Conservation (phyloP, 2,888 invertebrate species). For the Eupithecia abbreviata region DNA sequence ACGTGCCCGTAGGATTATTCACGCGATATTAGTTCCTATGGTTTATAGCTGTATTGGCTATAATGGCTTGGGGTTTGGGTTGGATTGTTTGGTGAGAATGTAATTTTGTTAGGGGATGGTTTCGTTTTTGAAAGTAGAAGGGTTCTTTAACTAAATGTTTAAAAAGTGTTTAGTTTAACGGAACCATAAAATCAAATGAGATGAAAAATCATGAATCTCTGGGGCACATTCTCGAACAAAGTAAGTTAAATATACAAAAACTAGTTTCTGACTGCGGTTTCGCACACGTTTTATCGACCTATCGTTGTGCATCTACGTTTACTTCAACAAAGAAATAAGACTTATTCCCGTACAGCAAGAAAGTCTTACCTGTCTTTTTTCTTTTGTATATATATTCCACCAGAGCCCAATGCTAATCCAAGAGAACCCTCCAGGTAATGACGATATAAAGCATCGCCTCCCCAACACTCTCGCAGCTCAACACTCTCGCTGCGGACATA, state of each 20-base stretch:
- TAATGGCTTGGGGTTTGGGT: conserved; percentile 19
- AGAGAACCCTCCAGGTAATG: conserved; percentile 43
- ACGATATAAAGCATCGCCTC: conserved; percentile 42
- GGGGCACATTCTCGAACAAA: too few relatives aligned
- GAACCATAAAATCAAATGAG: too few relatives aligned
- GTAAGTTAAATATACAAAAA: too few relatives aligned
- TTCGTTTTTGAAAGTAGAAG: neutral
- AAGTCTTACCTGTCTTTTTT: neutral
- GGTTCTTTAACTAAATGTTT: neutral
- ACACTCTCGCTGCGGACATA: conserved; percentile 37
- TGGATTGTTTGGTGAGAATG: conserved; percentile 17
- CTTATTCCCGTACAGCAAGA: neutral
- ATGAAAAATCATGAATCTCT: too few relatives aligned
- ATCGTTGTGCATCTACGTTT: neutral
- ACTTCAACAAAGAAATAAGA: neutral
- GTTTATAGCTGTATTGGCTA: conserved; percentile 40
- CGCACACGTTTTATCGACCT: neutral
- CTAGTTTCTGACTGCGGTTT: too few relatives aligned
- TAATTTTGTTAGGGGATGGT: neutral
- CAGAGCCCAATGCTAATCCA: neutral
- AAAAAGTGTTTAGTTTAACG: too few relatives aligned
- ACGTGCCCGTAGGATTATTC: conserved; percentile 57
- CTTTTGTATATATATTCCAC: neutral
- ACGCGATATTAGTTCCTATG: conserved; percentile 46
- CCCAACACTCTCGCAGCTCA: neutral